These are phyloP conservation scores for Leptura quadrifasciata DNA, from an alignment of 2,888 invertebrate genomes.

Conservation along the genomic window DNA sequence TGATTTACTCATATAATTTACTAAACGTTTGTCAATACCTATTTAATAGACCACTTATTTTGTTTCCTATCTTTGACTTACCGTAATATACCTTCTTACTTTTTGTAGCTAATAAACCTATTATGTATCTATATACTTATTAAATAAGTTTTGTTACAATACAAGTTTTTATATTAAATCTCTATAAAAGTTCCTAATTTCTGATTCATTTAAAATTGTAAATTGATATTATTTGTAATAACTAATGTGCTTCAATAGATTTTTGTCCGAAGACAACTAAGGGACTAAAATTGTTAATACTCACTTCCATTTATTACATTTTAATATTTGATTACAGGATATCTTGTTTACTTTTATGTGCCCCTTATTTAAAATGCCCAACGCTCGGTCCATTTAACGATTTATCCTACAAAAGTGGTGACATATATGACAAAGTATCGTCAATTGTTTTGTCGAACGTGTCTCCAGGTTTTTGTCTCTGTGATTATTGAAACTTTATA, in stretches of 20 bases:
- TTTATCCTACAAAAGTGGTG: constrained; percentile 21
- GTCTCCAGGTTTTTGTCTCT: constrained; percentile 7
- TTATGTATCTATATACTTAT: too few relatives aligned
- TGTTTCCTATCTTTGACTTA: too few relatives aligned
- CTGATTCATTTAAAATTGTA: not conserved
- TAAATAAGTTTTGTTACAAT: too few relatives aligned
- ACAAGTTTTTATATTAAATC: too few relatives aligned
- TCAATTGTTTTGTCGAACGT: constrained; percentile 31
- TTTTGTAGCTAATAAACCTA: too few relatives aligned
- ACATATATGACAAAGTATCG: constrained; percentile 38
- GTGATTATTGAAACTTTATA: constrained; percentile 36
- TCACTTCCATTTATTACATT: not conserved
- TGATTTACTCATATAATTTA: too few relatives aligned
- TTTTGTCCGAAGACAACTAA: not conserved
- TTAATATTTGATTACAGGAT: not conserved
- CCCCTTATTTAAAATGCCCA: constrained; percentile 19
- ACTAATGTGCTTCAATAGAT: not conserved
- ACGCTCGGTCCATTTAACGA: constrained; percentile 30
- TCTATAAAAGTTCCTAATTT: too few relatives aligned
- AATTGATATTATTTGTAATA: not conserved
- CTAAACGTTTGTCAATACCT: too few relatives aligned
- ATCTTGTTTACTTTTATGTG: not conserved
- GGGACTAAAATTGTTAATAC: not conserved
- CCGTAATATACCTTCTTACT: too few relatives aligned
- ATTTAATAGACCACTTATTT: too few relatives aligned